Percentiles rank a stretch among this genome's conserved stretches.
These are phyloP conservation scores for Pygoscelis adeliae DNA, from an alignment of 2,113 vertebrate genomes.

Conservation along the genomic window DNA sequence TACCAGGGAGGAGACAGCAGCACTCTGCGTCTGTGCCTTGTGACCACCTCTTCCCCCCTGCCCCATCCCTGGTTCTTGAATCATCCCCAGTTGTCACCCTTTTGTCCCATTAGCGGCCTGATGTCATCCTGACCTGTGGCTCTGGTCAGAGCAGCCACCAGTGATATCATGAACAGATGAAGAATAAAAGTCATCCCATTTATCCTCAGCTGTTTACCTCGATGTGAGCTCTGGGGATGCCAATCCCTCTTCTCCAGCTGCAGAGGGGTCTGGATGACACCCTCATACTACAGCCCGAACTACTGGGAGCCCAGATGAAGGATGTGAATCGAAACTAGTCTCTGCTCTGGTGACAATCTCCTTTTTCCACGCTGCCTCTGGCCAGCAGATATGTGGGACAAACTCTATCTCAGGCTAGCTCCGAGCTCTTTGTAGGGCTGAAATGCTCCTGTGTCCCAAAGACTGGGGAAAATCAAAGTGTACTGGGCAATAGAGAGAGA, in stretches of 20 bases:
- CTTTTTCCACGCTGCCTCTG: background rate
- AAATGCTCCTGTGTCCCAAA: background rate
- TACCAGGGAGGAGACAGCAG: background rate
- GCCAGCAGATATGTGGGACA: background rate
- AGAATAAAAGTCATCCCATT: background rate
- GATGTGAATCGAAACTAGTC: background rate
- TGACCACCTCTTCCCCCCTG: background rate
- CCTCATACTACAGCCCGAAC: fast-evolving
- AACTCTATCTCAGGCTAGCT: background rate
- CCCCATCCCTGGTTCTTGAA: background rate
- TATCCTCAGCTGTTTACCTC: background rate
- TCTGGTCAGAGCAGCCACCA: background rate
- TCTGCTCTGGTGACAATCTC: background rate
- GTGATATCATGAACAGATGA: background rate
- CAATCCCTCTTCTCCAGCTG: background rate
- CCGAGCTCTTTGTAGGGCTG: background rate
- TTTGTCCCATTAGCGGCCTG: background rate
- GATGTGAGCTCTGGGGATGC: background rate
- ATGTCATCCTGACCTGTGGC: conserved; percentile 34
- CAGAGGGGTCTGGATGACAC: background rate
- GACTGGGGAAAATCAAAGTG: too few species aligned
- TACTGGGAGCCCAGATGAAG: background rate
- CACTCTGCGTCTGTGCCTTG: background rate
- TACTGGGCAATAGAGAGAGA: background rate
- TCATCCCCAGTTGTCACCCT: background rate